phyloP scores from a whole-genome alignment of 1,140 invertebrate species.

The Yoshiicerus persimilis region DNA sequence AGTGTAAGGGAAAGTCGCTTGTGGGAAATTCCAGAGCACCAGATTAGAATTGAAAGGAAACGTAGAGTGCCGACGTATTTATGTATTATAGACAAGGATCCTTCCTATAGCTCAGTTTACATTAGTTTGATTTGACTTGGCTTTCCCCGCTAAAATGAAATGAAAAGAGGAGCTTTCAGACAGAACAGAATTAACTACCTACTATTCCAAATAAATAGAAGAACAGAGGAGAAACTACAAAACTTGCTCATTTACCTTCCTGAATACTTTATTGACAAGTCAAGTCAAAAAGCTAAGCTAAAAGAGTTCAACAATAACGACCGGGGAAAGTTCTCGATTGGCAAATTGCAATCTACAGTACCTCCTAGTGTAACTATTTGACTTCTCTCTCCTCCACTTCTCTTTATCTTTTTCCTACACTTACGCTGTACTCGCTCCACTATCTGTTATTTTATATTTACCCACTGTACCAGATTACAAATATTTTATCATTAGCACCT shows the following conservation, averaged over 20 bases:
- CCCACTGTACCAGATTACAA: too few relatives aligned
- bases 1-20: not conserved
- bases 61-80: not conserved
- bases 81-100: not conserved
- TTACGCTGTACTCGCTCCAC: too few relatives aligned
- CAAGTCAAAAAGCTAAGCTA: not conserved
- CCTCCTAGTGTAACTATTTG: too few relatives aligned
- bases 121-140: not conserved
- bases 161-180: not conserved
- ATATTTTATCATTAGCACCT: too few relatives aligned
- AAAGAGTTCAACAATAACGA: not conserved
- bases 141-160: not conserved
- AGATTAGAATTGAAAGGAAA: not conserved
- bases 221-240: not conserved
- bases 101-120: too few relatives aligned
- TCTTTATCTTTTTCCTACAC: too few relatives aligned
- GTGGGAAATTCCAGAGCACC: not conserved
- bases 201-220: not conserved
- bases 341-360: too few relatives aligned
- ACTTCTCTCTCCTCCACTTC: too few relatives aligned
- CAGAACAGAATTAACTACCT: not conserved
- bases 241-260: not conserved
- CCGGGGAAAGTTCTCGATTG: not conserved
- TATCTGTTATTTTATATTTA: too few relatives aligned
- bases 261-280: not conserved